phyloP scores from a whole-genome alignment of 2,888 invertebrate species.

The Pantelozetes paolii region DNA sequence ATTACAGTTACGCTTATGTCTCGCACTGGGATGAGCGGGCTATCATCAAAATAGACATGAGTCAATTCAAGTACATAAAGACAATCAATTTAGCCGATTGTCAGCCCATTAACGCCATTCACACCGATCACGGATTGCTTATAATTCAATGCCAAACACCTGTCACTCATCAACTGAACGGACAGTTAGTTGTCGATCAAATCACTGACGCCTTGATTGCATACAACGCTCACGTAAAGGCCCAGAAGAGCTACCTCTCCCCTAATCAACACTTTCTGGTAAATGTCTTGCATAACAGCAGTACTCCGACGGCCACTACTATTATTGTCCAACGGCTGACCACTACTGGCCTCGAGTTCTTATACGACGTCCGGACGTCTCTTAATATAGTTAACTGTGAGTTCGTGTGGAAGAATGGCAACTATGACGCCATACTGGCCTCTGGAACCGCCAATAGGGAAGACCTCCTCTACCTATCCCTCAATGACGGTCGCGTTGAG shows the following conservation, averaged over 20 bases:
- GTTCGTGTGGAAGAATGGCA: conserved; percentile 45
- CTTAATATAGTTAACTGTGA: conserved; percentile 58
- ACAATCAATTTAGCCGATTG: conserved; percentile 68
- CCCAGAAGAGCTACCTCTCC: conserved; percentile 59
- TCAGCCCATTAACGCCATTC: conserved; percentile 66
- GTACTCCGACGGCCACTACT: conserved; percentile 40
- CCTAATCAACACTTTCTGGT: conserved; percentile 42
- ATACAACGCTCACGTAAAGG: conserved; percentile 59
- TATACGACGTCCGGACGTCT: conserved; percentile 70
- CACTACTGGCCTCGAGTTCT: conserved; percentile 61
- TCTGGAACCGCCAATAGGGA: conserved; percentile 50
- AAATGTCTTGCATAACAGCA: conserved; percentile 42
- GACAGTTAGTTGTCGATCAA: conserved; percentile 67
- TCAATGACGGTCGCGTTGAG: conserved; percentile 69
- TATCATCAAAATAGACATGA: conserved; percentile 67
- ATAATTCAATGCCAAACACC: conserved; percentile 67
- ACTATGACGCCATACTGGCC: conserved; percentile 43
- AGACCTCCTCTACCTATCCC: conserved; percentile 66
- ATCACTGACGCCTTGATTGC: conserved; percentile 66
- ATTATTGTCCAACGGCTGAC: conserved; percentile 43
- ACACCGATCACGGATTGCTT: conserved; percentile 67
- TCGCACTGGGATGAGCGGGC: conserved; percentile 67
- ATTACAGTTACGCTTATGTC: conserved; percentile 58
- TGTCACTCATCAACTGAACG: conserved; percentile 61
- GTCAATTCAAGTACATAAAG: conserved; percentile 65